Base-by-base conservation (phyloP, 2,888 invertebrate genomes). In the Pteria penguin region DNA sequence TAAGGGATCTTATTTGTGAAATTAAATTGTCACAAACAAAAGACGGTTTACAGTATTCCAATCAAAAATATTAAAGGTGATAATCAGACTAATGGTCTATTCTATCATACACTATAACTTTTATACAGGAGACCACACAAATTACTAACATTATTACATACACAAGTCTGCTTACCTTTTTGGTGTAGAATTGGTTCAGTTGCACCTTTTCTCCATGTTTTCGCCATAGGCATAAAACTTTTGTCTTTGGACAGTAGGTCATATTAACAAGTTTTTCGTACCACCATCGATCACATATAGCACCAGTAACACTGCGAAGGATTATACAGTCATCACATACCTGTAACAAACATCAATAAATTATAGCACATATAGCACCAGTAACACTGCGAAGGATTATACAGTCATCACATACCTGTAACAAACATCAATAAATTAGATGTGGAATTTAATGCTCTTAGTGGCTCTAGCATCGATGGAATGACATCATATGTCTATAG, bases 191-290 rank as follows among this genome's bases (percentile, higher is more conserved):
- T 93, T 99, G 99, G 93, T 99, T 98, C 61, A 92, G 88, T 79
- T 91, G 89, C 74, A 92, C 91, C 75, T 91, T 90, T 63, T 91
- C 92, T 4, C 88, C 98, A 90, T 96, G 97, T 87, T 97, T 95
- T 88, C 98, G 95, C 98, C 99, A 99, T 78, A 99, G 94, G 93
- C 99, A 99, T 81, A 99, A 94, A 11, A 99, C 96, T 93, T 97
- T 96, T 89, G 98, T 99, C 93, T 99, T 99, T 0, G 99, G 99
- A 86, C 98, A 98, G 93, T 98, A 99, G 0, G 99, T 99, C 98
- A 99, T 99, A 92, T 99, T 99, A 70, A 99, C 98, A 70, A 99
- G 94, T 71, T 98, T 94, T 92, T 99, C 99, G 93, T 97, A 99
- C 99, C 99, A 99, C 99, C 99, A 99, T 58, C 92, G 80, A 74